Percentiles rank a stretch among this genome's conserved stretches.
These are phyloP conservation scores for Chaetorhynchus papuensis DNA, from an alignment of 2,113 vertebrate species.

Conservation along the genomic window DNA sequence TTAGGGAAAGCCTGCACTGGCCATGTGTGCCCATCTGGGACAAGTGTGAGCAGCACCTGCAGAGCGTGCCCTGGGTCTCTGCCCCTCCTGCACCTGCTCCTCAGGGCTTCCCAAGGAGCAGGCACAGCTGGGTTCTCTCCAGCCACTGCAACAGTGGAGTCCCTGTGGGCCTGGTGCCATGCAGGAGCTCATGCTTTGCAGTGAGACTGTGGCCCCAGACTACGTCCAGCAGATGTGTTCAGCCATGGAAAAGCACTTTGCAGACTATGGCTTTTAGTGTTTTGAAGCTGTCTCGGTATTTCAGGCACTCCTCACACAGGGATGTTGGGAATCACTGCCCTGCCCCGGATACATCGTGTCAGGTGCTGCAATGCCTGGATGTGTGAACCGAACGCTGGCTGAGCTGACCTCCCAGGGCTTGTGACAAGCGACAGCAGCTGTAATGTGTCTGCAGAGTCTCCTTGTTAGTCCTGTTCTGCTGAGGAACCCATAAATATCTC, in stretches of 20 bases:
- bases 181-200: not conserved
- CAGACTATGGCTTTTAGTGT: not conserved
- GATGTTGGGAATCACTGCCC: not conserved
- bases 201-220: not conserved
- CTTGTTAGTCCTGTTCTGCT: slow-evolving; percentile 53
- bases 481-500: slow-evolving; percentile 55
- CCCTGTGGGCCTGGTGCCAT: not conserved
- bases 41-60: not conserved
- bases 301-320: not conserved
- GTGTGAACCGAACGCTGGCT: not conserved
- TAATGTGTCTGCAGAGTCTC: not conserved
- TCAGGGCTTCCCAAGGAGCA: not conserved
- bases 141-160: not conserved
- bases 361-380: not conserved
- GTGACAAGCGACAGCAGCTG: slow-evolving; percentile 46
- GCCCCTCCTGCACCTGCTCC: not conserved
- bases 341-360: not conserved
- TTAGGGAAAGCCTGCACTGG: not conserved
- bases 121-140: not conserved
- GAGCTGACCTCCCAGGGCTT: slow-evolving; percentile 5
- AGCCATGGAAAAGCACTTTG: not conserved
- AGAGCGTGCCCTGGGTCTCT: not conserved
- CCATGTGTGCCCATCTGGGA: not conserved
- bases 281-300: not conserved
- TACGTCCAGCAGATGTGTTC: not conserved